Base-by-base conservation (phyloP, 2,113 vertebrate species). In the Hepsetus odoe region DNA sequence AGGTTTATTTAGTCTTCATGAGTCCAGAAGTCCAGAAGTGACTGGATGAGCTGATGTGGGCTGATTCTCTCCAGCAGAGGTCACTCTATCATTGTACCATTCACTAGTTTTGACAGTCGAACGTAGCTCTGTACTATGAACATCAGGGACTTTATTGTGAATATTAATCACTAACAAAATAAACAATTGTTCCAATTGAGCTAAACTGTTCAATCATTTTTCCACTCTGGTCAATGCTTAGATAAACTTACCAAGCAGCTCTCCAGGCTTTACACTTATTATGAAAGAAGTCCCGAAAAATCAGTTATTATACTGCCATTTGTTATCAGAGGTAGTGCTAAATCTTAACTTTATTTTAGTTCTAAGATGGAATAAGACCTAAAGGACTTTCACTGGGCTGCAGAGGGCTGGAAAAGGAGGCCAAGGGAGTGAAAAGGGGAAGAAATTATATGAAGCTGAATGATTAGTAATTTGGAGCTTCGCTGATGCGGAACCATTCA, bases 11-110 rank as follows among this genome's bases (percentile, higher is more conserved):
- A 35, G 22, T 1, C 3, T 66, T 13, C 10, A 32, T 55, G 59
- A 44, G 18, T 76, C 11, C 64, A 44, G 1, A 32, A 56, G 22
- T 44, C 33, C 40, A 22, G 22, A 44, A 65, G 3, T 51, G 38
- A 32, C 32, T 24, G 68, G 72, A 42, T 51, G 59, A 35, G 67
- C n/a, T n/a, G n/a, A n/a, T 78, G 53, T 76, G 53, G 18, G 20
- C 44, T 28, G 40, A 58, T 28, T 74, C 38, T 80, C 32, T 58
- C 80, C 82, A 86, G 82, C 58, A 84, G 85, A 80, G 77, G 85
- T 74, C 85, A 77, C 73, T 84, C 56, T 80, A 62, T 72, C 76
- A 80, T 77, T 77, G 68, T 79, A 38, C 16, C 44, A 79, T 69
- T 75, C 64, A 51, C 70, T 11, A 44, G 11, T 13, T 33, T 46